Conservation (phyloP, 1,140 invertebrate genomes). For the Grapholita molesta region DNA sequence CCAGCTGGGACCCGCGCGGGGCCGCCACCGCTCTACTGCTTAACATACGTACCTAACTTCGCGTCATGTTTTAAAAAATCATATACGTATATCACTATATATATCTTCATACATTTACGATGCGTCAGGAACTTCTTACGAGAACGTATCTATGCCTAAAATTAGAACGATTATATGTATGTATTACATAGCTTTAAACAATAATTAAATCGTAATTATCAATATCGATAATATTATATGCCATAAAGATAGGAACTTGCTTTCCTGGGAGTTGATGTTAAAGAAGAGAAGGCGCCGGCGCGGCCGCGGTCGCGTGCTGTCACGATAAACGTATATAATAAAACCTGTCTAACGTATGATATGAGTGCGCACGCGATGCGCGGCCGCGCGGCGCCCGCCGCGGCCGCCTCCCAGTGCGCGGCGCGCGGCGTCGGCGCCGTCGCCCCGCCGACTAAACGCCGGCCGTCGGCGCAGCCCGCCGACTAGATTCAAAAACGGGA, state of each 20-base stretch:
- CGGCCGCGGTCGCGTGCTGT: conserved; percentile 57
- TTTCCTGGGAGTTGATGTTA: conserved; percentile 81
- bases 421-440: conserved; percentile 49
- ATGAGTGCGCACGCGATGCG: conserved; percentile 59
- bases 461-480: conserved; percentile 14
- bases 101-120: conserved; percentile 77
- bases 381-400: conserved; percentile 55
- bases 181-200: conserved; percentile 79
- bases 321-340: conserved; percentile 75
- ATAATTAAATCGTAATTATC: conserved; percentile 80
- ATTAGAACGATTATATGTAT: conserved; percentile 80
- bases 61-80: conserved; percentile 75
- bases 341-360: conserved; percentile 77
- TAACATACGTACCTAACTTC: conserved; percentile 74
- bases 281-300: conserved; percentile 47
- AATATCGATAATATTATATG: conserved; percentile 80
- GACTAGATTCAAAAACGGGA: conserved; percentile 31
- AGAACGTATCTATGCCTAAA: conserved; percentile 79
- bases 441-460: conserved; percentile 27
- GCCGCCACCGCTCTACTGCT: conserved; percentile 67
- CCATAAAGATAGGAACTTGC: conserved; percentile 83
- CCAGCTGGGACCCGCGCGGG: background rate
- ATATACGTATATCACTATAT: conserved; percentile 76
- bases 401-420: conserved; percentile 74
- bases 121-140: conserved; percentile 79